These are phyloP conservation scores for Grus americana DNA, from an alignment of 2,113 vertebrate species.

Conservation along the genomic window DNA sequence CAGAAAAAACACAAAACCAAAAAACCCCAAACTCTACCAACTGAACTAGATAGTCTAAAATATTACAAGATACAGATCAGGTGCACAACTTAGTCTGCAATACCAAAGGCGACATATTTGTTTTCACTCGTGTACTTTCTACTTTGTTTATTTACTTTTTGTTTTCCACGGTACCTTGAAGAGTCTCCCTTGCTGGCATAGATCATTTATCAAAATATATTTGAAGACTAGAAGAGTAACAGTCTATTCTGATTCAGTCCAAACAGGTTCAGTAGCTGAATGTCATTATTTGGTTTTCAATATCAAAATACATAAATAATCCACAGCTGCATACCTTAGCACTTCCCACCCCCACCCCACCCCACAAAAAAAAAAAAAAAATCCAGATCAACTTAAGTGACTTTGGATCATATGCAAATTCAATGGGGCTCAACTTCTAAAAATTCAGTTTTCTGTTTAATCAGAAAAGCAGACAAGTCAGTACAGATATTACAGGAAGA, in stretches of 20 bases:
- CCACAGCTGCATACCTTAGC: not conserved
- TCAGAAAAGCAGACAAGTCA: not conserved
- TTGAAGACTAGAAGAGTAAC: not conserved
- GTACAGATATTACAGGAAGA: not conserved
- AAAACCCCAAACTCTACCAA: not conserved
- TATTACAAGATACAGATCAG: not conserved
- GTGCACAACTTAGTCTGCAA: not conserved
- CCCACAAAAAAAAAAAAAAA: not conserved
- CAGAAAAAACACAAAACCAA: not conserved
- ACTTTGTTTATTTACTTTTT: not conserved
- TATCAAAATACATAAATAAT: not conserved
- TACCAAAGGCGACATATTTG: not conserved
- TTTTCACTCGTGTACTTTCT: not conserved
- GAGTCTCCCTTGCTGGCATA: not conserved
- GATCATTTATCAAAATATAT: slow-evolving; percentile 18
- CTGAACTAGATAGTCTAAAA: not conserved
- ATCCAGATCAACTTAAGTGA: not conserved
- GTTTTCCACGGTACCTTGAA: not conserved
- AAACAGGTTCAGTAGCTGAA: not conserved
- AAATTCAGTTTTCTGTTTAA: not conserved
- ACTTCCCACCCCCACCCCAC: not conserved
- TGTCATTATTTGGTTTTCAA: not conserved
- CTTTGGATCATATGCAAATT: not conserved
- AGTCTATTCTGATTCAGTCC: not conserved
- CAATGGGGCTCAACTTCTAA: not conserved